Evolutionary conservation across 2,113 vertebrate species (phyloP).

Genomic region (cat (Felis catus)): F.catus_Fca126_mat1.0 CM031416.1:91141001-91141500

Average conservation of each 20-base stretch:
- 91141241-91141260: not conserved
- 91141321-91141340: not conserved
- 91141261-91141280: not conserved
- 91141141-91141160: not conserved
- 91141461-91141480: not conserved
- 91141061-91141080: not conserved
- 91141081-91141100: not conserved
- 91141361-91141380: not conserved
- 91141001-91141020: not conserved
- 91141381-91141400: not conserved
- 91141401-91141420: not conserved
- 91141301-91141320: conserved; percentile 1
- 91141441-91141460: not conserved
- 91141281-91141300: not conserved
- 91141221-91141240: not conserved
- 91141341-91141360: not conserved
- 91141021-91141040: not conserved
- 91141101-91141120: not conserved
- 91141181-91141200: not conserved
- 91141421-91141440: not conserved
- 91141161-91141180: not conserved
- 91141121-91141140: not conserved
- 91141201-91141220: not conserved
- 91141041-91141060: not conserved
- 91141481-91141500: not conserved